Conservation (phyloP, 2,797 vertebrate genomes). For the Microchirus variegatus region DNA sequence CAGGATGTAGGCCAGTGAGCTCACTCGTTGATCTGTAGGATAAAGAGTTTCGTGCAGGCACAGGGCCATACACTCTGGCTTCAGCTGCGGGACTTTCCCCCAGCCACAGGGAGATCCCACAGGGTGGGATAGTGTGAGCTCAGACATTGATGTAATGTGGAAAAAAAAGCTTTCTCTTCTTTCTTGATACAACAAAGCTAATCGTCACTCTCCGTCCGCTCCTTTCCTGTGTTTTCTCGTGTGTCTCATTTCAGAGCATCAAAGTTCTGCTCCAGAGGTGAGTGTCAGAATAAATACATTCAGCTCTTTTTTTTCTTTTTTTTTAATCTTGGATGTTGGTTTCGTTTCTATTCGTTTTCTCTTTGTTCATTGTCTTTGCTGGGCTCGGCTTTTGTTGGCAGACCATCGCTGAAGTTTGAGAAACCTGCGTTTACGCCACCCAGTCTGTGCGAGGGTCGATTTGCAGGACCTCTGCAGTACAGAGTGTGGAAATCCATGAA, state of each 20-base stretch:
- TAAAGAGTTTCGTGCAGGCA: constrained; percentile 57
- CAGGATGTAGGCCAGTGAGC: constrained; percentile 70
- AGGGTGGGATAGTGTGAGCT: constrained; percentile 68
- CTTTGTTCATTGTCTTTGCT: constrained; percentile 18
- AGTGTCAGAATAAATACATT: constrained; percentile 41
- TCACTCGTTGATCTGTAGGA: constrained; percentile 60
- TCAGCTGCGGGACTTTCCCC: constrained; percentile 79
- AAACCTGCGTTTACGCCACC: constrained; percentile 76
- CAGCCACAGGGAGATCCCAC: constrained; percentile 64
- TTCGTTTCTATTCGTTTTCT: constrained; percentile 34
- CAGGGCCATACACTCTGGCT: constrained; percentile 35
- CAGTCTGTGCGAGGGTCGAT: constrained; percentile 83
- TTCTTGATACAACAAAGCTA: constrained; percentile 63
- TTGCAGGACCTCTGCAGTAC: constrained; percentile 85
- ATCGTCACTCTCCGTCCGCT: constrained; percentile 56
- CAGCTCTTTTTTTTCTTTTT: too few relatives aligned
- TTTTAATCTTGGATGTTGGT: background rate
- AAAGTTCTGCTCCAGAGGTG: constrained; percentile 84
- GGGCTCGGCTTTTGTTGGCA: constrained; percentile 56
- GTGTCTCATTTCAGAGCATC: constrained; percentile 76
- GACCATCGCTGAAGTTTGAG: constrained; percentile 83
- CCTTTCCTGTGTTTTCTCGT: constrained; percentile 46
- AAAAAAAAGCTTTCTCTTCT: constrained; percentile 71
- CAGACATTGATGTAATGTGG: constrained; percentile 82
- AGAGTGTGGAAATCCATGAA: constrained; percentile 87